Evolutionary conservation across 2,888 invertebrate species (phyloP), one percentile per base, ranked within the genome.

Genomic region (Eupithecia subfuscata): DNA sequence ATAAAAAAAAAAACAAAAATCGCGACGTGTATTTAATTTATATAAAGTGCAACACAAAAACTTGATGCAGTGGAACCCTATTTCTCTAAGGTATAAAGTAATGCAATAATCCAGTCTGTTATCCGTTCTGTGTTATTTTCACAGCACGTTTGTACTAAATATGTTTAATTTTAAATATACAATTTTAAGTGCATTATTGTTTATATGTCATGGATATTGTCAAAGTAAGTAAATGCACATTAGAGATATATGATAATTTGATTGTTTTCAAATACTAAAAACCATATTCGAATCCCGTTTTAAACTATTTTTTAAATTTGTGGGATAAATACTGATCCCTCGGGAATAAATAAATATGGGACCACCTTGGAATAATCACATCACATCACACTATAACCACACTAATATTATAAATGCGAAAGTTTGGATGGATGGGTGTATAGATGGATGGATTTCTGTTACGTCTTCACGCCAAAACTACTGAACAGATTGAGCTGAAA

Each of bases 51-150:
- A 2, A 37, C 37, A 37, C 7, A 37, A 37, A 2, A 37, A 37
- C 37, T 37, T 60, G 5, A 60, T 60, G 25, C 60, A 60, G 60
- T 60, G 60, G 60, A 60, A 60, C 60, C 60, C 60, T 60, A 60
- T 25, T 60, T 60, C 25, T 60, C 25, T 6, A 60, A 22, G 60
- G 60, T 60, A 60, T 25, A 60, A 60, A 60, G 22, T 60, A 25
- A 60, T 60, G 60, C 60, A 60, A 25, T 25, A 60, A 30, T 30
- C 60, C 60, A 12, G 60, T 60, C 60, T 60, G 12, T 25, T 22
- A 11, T 60, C 14, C 60, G 60, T 60, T 60, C 60, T 14, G 60
- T 60, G 12, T 60, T 60, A 60, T 60, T 60, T 56, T 60, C 60
- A 60, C 25, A 60, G 1, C 60, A 60, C 9, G 60, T 60, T 60